These are phyloP conservation scores for Hipparchia semele DNA, from an alignment of 2,888 invertebrate genomes.

Conservation along the genomic window DNA sequence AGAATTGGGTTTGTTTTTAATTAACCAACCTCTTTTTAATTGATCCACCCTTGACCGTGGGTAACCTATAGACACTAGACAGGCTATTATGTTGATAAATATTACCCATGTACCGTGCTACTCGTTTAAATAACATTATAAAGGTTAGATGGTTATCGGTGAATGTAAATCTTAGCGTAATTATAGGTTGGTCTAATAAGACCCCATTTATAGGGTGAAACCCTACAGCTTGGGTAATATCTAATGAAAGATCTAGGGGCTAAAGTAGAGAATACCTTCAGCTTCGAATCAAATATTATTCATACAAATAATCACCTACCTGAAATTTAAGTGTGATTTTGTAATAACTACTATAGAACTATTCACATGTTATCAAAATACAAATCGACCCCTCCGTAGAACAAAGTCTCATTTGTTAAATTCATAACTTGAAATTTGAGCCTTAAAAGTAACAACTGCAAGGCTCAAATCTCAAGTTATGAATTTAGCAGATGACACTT, in stretches of 20 bases:
- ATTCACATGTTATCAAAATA: too few relatives aligned
- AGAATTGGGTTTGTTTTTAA: neutral
- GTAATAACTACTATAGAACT: too few relatives aligned
- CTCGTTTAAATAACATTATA: slow-evolving; percentile 1
- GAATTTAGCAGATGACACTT: too few relatives aligned
- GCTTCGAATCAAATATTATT: neutral
- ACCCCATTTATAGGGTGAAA: slow-evolving; percentile 7
- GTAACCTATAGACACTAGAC: slow-evolving; percentile 6
- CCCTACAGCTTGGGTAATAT: neutral
- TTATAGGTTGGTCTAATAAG: slow-evolving; percentile 17
- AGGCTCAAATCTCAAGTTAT: too few relatives aligned
- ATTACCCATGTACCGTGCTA: slow-evolving; percentile 1
- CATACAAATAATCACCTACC: too few relatives aligned
- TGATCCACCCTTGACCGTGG: neutral
- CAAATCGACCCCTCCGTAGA: too few relatives aligned
- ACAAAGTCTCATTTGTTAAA: too few relatives aligned
- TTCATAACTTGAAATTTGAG: too few relatives aligned
- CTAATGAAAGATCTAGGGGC: neutral
- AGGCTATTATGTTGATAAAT: slow-evolving; percentile 12
- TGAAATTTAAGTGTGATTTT: too few relatives aligned
- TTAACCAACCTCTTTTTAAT: neutral
- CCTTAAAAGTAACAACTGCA: too few relatives aligned
- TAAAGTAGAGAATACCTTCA: neutral
- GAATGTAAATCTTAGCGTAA: slow-evolving; percentile 21
- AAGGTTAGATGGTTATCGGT: slow-evolving; percentile 21